Evolutionary conservation across 2,113 vertebrate species (phyloP).

Genomic region (Carlito syrichta): DNA sequence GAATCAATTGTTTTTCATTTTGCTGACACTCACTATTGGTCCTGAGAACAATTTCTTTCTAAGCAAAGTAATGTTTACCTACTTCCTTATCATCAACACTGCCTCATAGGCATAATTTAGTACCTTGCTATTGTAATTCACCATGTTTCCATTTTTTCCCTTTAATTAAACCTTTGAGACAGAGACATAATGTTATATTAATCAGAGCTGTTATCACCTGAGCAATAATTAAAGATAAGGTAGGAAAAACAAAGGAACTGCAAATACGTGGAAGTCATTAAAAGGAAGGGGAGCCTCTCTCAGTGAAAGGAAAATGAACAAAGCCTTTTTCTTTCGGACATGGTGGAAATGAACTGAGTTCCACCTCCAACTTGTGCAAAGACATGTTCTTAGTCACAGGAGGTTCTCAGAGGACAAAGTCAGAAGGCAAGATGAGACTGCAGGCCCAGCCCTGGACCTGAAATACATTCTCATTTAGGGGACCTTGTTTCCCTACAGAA

Average conservation of each 20-base stretch:
- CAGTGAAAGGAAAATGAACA: background rate
- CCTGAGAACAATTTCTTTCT: constrained; percentile 72
- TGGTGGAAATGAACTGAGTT: background rate
- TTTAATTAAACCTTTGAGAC: constrained; percentile 68
- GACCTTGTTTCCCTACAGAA: background rate
- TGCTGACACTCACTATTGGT: constrained; percentile 71
- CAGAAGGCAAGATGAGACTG: background rate
- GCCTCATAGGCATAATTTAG: constrained; percentile 77
- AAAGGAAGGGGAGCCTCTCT: background rate
- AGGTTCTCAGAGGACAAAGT: background rate
- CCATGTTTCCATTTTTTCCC: constrained; percentile 62
- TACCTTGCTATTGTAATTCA: constrained; percentile 80
- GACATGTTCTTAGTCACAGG: background rate
- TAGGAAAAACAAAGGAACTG: constrained; percentile 40
- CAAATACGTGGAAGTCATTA: background rate
- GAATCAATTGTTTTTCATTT: constrained; percentile 80
- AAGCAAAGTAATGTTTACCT: constrained; percentile 82
- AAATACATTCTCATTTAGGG: background rate
- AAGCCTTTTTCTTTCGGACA: background rate
- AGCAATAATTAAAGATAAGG: constrained; percentile 74
- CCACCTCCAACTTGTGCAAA: rapidly evolving
- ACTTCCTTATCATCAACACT: constrained; percentile 80
- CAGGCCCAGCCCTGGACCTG: background rate
- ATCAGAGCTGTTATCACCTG: constrained; percentile 67
- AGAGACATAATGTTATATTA: constrained; percentile 72